These are phyloP conservation scores for Melozone crissalis DNA, from an alignment of 2,113 vertebrate genomes.

Conservation along the genomic window DNA sequence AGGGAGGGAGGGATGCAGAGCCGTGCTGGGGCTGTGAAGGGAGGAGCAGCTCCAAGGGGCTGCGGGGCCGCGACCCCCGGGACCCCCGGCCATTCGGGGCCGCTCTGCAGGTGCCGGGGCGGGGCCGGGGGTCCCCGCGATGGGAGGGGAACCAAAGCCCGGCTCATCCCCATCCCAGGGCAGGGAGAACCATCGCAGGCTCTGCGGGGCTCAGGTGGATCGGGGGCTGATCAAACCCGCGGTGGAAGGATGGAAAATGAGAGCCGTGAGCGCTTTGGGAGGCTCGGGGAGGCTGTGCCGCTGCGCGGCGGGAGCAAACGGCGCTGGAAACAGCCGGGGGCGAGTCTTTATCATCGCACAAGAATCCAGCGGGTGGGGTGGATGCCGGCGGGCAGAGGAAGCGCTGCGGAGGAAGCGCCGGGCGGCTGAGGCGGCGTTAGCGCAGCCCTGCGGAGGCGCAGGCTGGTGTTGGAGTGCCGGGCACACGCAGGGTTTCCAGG, in stretches of 20 bases:
- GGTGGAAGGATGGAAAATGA: rapidly evolving
- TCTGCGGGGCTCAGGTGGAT: not conserved
- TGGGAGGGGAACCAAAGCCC: not conserved
- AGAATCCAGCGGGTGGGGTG: not conserved
- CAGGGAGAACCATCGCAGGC: no score
- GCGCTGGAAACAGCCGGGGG: not conserved
- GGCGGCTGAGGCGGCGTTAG: not conserved
- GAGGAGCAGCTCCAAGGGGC: not conserved
- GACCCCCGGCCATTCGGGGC: no score
- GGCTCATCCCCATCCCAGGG: not conserved
- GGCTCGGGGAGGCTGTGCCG: not conserved
- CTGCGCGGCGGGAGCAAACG: rapidly evolving
- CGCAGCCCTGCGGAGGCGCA: rapidly evolving
- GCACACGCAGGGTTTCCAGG: not conserved
- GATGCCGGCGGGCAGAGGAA: not conserved
- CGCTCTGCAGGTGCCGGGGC: not conserved
- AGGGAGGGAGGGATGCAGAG: no score
- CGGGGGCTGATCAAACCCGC: rapidly evolving
- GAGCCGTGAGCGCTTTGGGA: rapidly evolving
- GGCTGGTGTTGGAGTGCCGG: rapidly evolving
- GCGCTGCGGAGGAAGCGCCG: not conserved
- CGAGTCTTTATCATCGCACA: not conserved
- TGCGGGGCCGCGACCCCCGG: not conserved
- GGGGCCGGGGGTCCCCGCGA: not conserved
- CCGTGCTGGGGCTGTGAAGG: not conserved